Percentiles rank a stretch among this genome's conserved stretches.
phyloP scores from a whole-genome alignment of 37 sponge, comb jelly and placozoan species.

The Ianthella basta region DNA sequence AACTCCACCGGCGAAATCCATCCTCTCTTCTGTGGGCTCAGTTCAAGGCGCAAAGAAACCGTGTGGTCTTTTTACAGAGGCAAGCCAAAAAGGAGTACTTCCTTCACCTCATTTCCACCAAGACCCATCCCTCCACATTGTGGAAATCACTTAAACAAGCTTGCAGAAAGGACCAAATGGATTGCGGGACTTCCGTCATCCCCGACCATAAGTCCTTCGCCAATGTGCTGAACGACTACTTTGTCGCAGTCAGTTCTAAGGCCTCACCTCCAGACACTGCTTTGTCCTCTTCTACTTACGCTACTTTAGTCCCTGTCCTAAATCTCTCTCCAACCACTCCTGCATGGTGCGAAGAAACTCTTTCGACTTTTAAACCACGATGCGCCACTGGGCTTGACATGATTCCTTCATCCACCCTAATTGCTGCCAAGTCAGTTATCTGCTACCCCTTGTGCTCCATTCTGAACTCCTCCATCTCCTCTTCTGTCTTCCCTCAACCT shows the following conservation, averaged over 20 bases:
- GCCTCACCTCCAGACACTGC: background rate
- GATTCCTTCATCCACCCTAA: background rate
- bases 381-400: conserved; percentile 3
- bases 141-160: conserved; percentile 4
- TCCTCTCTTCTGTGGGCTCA: background rate
- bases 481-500: conserved; percentile 12
- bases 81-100: conserved; percentile 2
- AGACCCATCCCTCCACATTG: background rate
- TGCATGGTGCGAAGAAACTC: conserved; percentile 8
- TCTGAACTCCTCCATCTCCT: no score
- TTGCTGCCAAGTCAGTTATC: conserved; percentile 6
- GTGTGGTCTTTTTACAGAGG: background rate
- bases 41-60: conserved; percentile 16
- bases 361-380: background rate
- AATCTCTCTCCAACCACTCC: conserved; percentile 2
- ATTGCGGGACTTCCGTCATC: background rate
- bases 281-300: background rate
- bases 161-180: background rate
- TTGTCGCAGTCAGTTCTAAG: background rate
- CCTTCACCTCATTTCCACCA: background rate
- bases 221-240: background rate
- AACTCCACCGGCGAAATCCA: background rate
- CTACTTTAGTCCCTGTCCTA: background rate
- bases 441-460: conserved; percentile 5
- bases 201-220: background rate